Evolutionary conservation across 1,140 invertebrate genomes (phyloP).

Genomic region (Aphaenogaster ashmeadi): DNA sequence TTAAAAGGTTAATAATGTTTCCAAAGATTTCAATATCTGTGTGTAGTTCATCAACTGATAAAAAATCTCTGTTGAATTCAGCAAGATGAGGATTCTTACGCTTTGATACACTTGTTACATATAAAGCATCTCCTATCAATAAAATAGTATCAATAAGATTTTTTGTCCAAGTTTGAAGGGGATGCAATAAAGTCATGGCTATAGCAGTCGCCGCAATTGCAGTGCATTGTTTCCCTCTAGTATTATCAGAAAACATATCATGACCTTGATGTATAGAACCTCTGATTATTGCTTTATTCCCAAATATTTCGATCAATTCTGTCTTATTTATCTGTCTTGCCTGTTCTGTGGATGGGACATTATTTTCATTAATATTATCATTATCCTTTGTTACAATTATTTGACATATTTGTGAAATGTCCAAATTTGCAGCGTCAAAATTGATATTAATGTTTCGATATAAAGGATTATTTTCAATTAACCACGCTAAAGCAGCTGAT

Average conservation of each 20-base stretch:
- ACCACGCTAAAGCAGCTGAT: background rate
- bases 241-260: background rate
- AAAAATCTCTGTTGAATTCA: conserved; percentile 4
- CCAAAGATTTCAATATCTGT: background rate
- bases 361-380: background rate
- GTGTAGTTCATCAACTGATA: background rate
- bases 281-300: conserved; percentile 18
- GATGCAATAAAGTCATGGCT: background rate
- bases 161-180: background rate
- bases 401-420: conserved; percentile 21
- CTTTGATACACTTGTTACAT: background rate
- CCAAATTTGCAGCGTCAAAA: conserved; percentile 4
- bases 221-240: background rate
- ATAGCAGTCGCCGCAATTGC: background rate
- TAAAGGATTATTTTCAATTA: conserved; percentile 9
- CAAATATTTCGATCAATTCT: background rate
- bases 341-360: background rate
- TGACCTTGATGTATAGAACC: background rate
- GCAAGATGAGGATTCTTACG: background rate
- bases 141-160: conserved; percentile 8
- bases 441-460: conserved; percentile 16
- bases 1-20: background rate
- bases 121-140: background rate
- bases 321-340: background rate
- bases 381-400: background rate